A percentile compares a stretch with the other conserved stretches of the same genome.
These are phyloP conservation scores for Sebastes minor DNA, from an alignment of 2,797 vertebrate species.

Conservation along the genomic window DNA sequence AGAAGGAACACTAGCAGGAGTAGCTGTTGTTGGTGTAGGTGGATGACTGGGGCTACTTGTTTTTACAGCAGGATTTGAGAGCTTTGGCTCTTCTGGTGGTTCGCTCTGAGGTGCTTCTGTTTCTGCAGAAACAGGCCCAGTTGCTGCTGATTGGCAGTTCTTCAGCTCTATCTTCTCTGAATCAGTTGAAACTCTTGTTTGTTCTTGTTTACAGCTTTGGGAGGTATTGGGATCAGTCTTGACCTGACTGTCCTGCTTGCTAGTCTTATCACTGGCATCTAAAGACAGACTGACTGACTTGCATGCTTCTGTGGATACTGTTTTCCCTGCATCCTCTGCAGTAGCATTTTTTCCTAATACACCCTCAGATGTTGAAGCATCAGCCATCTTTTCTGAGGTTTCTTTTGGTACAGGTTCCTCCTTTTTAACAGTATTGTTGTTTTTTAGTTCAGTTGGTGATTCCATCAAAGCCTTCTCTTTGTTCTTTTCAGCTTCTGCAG, in stretches of 20 bases:
- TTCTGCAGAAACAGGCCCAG: constrained; percentile 49
- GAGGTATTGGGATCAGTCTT: background rate
- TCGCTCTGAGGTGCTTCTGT: constrained; percentile 9
- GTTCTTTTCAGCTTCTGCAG: constrained; percentile 53
- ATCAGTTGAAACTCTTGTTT: constrained; percentile 52
- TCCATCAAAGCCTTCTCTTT: constrained; percentile 35
- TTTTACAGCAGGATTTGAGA: constrained; percentile 44
- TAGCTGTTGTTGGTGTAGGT: background rate
- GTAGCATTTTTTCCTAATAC: background rate
- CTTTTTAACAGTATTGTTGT: constrained; percentile 18
- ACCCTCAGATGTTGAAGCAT: background rate
- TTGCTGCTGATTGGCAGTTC: constrained; percentile 22
- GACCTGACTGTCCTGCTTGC: constrained; percentile 6
- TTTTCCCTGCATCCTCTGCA: constrained; percentile 19
- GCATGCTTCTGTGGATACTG: background rate
- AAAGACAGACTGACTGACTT: background rate
- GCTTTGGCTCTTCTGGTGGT: background rate
- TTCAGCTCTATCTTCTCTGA: constrained; percentile 49
- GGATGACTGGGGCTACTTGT: constrained; percentile 19
- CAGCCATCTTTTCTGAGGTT: constrained; percentile 4
- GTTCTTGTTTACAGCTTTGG: constrained; percentile 23
- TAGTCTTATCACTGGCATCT: constrained; percentile 26
- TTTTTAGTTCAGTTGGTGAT: constrained; percentile 28
- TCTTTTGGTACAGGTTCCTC: constrained; percentile 22
- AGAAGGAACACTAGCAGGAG: constrained; percentile 2